Evolutionary conservation across 2,113 vertebrate genomes (phyloP).

Genomic region (Nycticebus coucang): DNA sequence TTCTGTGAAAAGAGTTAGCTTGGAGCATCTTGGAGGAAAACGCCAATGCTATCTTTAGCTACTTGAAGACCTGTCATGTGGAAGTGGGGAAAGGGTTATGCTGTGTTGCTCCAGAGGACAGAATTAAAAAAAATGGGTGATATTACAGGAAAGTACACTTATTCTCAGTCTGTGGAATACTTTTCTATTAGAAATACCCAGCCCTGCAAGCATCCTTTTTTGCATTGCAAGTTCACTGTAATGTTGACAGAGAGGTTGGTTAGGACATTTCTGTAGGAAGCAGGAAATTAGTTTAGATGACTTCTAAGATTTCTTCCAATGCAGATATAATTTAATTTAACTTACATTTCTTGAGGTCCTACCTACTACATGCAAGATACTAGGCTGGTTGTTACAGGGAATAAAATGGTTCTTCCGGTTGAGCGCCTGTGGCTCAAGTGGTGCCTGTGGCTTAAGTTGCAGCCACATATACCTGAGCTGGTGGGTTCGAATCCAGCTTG

Average conservation of each 20-base stretch:
- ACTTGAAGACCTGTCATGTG: neutral
- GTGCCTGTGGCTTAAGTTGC: no score
- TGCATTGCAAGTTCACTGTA: neutral
- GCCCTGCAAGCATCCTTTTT: neutral
- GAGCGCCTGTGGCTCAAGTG: no score
- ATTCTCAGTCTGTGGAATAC: neutral
- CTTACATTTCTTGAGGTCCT: neutral
- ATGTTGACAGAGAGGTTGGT: neutral
- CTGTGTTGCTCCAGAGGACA: neutral
- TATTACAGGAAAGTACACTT: neutral
- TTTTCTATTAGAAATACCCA: neutral
- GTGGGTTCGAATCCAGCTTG: no score
- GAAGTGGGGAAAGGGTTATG: conserved; percentile 7
- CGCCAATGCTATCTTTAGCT: neutral
- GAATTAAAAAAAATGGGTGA: conserved; percentile 8
- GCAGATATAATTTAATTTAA: neutral
- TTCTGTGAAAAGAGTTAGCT: conserved; percentile 8
- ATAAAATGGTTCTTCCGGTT: neutral
- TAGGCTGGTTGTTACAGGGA: neutral
- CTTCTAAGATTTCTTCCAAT: neutral
- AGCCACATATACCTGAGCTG: no score
- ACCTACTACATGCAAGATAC: neutral
- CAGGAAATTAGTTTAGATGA: neutral
- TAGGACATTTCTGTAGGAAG: neutral
- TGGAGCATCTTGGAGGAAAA: conserved; percentile 4